Base-by-base conservation (phyloP, 2,888 invertebrate species). In the Cataglyphis albicans region DNA sequence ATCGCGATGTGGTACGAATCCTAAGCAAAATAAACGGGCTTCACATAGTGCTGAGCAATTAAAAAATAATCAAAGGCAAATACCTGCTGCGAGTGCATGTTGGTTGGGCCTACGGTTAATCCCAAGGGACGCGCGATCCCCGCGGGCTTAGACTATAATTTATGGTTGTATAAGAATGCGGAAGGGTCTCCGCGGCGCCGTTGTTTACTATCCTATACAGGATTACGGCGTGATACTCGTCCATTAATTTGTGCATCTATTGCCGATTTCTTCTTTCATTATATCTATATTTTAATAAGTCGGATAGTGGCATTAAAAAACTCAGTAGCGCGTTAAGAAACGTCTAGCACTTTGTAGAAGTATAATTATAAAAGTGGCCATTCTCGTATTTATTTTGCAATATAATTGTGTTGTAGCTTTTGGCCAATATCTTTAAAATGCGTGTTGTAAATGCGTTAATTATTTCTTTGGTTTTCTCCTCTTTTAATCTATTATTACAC, bases 91-190 rank as follows among this genome's bases (percentile, higher is more conserved):
- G 80, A 83, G 73, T 75, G 84, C 70, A 83, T 81, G 81, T 85
- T 84, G 84, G 84, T 84, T 85, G 82, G 84, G 84, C 76, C 76
- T 84, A 59, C 64, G 85, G 86, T 92, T 52, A 92, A 92, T 91
- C 92, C 90, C 87, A 35, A 67, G 90, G 92, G 84, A 83, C 84
- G 82, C 86, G 83, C 84, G 88, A 89, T 89, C 89, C 91, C 90
- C 84, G 81, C 85, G 89, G 90, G 92, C 91, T 92, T 91, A 90
- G 91, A 91, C 91, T 90, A 93, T 93, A 93, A 94, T 93, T 94
- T 94, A 94, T 93, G 90, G 93, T 92, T 91, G 92, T 92, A 91
- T 93, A 93, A 94, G 93, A 94, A 93, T 93, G 92, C 92, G 92
- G 92, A 92, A 91, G 93, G 92, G 92, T 91, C 89, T 85, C 90